Base-by-base conservation (phyloP, 2,113 vertebrate species). In the Psophia crepitans region DNA sequence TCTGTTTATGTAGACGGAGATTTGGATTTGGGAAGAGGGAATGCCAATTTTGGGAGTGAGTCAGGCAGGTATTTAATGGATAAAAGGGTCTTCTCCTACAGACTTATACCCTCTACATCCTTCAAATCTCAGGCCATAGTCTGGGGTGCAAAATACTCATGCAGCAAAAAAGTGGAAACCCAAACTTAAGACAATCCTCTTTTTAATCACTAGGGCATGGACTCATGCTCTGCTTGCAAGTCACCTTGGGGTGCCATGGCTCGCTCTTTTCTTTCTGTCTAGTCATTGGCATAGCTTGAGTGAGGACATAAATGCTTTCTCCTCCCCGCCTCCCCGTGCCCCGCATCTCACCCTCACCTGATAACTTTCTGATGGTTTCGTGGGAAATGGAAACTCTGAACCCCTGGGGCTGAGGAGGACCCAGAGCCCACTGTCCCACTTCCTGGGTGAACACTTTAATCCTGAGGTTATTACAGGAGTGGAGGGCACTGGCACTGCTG, bases 341-440 rank as follows among this genome's bases (percentile, higher is more conserved):
- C 94, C 0, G 0, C 35, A 76, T 60, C 61, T 96, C 87, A 95
- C 84, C 89, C 57, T 82, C 87, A 76, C 61, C 11, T 21, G 28
- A 32, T 70, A 89, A 74, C 71, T 69, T 96, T 95, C 8, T 2
- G 69, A 27, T 49, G 61, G 65, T 95, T 96, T 94, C 74, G 93
- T 96, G 91, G 87, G 93, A 96, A 97, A 82, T 71, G 27, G 43
- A 43, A 93, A 57, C 65, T 87, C 53, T 79, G 81, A 96, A 73
- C 57, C 87, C 96, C 93, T 96, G 96, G 66, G 93, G 96, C 96
- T 96, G 91, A 96, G 96, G 96, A 96, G 89, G 89, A 41, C 84
- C 81, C n/a, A 33, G 81, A 90, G 89, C 89, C 94, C 95, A 96
- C 60, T 95, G 87, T 91, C 68, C 74, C 3, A 1, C 61, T 82